Base-by-base conservation (phyloP, 2,113 vertebrate species). In the Rallus limicola region DNA sequence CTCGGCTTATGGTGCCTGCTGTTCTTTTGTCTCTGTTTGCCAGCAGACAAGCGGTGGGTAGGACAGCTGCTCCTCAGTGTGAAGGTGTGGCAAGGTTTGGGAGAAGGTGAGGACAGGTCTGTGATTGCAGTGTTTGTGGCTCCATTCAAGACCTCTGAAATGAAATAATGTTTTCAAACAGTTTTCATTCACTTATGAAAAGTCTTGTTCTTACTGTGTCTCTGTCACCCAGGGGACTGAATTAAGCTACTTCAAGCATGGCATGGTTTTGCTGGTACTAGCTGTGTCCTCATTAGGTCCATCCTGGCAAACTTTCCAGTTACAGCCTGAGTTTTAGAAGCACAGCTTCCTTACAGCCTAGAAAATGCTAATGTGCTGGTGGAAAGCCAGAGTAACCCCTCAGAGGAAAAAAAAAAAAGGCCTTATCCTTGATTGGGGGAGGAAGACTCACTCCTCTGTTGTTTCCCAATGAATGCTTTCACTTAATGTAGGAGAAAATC, bases 241-340 rank as follows among this genome's bases (percentile, higher is more conserved):
- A 70, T 42, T 20, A 24, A 90, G 50, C 10, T 38, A 59, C 60
- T 55, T 76, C 55, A 89, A 67, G 65, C 4, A 1, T 76, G 85
- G 75, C 50, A 6, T 13, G 59, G 42, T 14, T 90, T 81, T 68
- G 80, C 60, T 90, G 64, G 40, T 77, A 50, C 85, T 69, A 15
- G 40, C 78, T 77, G 58, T 58, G 78, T 63, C 63, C 79, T 80
- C 56, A 28, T 85, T 90, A 93, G 82, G n/a, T 52, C 59, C 0
- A 10, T 65, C 87, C 82, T 82, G 87, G 84, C 78, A 91, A 94
- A 85, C 34, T 16, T 60, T 88, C 64, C 50, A 86, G 26, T 67
- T 92, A 67, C 56, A 89, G 91, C 33, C 84, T 62, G 62, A 52
- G 55, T 46, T 90, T 91, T 74, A 86, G 74, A 82, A 90, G 36